Percentiles rank a stretch among this genome's conserved stretches.
phyloP scores from a whole-genome alignment of 2,113 vertebrate species.

The Brachyhypopomus gauderio region DNA sequence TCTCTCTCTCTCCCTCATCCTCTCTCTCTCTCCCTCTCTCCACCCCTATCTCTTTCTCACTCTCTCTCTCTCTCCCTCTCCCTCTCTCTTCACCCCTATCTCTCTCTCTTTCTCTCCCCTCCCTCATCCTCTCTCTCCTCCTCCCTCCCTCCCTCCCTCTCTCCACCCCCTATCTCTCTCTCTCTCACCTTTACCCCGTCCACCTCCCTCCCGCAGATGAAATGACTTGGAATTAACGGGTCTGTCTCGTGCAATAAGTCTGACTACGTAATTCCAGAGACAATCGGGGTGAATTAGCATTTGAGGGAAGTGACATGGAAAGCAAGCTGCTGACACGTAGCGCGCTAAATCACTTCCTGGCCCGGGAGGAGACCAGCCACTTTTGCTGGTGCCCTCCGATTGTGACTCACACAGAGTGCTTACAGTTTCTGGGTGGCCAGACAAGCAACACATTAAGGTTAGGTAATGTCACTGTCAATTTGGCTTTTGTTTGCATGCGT shows the following conservation, averaged over 20 bases:
- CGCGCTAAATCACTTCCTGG: constrained; percentile 68
- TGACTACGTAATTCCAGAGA: constrained; percentile 67
- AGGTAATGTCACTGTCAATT: constrained; percentile 25
- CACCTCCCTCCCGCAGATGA: constrained; percentile 56
- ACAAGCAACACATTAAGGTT: constrained; percentile 47
- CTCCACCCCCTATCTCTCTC: constrained; percentile 28
- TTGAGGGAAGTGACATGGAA: constrained; percentile 74
- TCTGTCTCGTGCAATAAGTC: constrained; percentile 67
- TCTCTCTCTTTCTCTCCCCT: background rate
- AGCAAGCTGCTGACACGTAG: constrained; percentile 70
- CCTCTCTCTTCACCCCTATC: background rate
- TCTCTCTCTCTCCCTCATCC: background rate
- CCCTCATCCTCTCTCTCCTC: constrained; percentile 36
- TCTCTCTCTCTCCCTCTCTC: background rate
- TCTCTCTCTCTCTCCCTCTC: background rate
- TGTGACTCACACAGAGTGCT: constrained; percentile 34
- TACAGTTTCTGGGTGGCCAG: constrained; percentile 44
- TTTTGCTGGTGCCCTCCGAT: constrained; percentile 39
- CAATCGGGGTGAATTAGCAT: constrained; percentile 70
- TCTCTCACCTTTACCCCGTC: constrained; percentile 41
- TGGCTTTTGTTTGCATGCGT: background rate
- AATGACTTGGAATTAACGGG: constrained; percentile 72
- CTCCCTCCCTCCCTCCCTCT: background rate
- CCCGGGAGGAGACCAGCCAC: constrained; percentile 46
- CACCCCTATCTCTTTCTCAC: constrained; percentile 29